These are phyloP conservation scores for Trichogramma evanescens DNA, from an alignment of 2,888 invertebrate genomes.

Conservation along the genomic window DNA sequence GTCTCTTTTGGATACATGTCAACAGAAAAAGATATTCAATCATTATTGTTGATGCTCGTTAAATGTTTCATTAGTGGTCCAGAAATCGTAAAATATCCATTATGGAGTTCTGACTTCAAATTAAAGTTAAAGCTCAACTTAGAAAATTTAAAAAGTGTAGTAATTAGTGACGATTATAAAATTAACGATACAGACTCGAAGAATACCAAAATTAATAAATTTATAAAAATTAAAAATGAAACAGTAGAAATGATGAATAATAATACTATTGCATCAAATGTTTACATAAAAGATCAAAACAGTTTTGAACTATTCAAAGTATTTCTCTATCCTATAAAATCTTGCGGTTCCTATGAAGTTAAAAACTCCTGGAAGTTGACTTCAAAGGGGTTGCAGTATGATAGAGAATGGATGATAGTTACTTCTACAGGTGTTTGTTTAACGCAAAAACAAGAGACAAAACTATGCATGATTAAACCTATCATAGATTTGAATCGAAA, in stretches of 20 bases:
- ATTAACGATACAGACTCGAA: background rate
- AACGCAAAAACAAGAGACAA: slow-evolving; percentile 78
- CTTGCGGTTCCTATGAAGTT: slow-evolving; percentile 75
- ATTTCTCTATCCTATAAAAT: slow-evolving; percentile 83
- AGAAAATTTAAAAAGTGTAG: slow-evolving; percentile 3
- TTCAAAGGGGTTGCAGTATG: slow-evolving; percentile 73
- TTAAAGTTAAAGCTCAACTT: slow-evolving; percentile 16
- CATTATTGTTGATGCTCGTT: slow-evolving; percentile 65
- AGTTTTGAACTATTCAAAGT: slow-evolving; percentile 37
- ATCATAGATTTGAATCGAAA: slow-evolving; percentile 56
- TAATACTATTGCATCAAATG: background rate
- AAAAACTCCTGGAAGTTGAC: slow-evolving; percentile 64
- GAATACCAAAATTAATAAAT: background rate
- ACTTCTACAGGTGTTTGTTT: slow-evolving; percentile 73
- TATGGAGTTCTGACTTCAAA: slow-evolving; percentile 32
- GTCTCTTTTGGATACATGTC: slow-evolving; percentile 92
- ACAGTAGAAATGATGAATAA: background rate
- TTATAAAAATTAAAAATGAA: slow-evolving; percentile 1
- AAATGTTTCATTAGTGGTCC: slow-evolving; percentile 64
- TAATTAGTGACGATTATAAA: slow-evolving; percentile 6
- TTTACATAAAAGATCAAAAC: background rate
- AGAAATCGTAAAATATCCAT: slow-evolving; percentile 39
- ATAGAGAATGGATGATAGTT: slow-evolving; percentile 91
- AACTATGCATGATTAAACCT: slow-evolving; percentile 73
- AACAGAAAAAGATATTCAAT: slow-evolving; percentile 63